Base-by-base conservation (phyloP, 2,888 invertebrate genomes). In the Penaeus monodon region DNA sequence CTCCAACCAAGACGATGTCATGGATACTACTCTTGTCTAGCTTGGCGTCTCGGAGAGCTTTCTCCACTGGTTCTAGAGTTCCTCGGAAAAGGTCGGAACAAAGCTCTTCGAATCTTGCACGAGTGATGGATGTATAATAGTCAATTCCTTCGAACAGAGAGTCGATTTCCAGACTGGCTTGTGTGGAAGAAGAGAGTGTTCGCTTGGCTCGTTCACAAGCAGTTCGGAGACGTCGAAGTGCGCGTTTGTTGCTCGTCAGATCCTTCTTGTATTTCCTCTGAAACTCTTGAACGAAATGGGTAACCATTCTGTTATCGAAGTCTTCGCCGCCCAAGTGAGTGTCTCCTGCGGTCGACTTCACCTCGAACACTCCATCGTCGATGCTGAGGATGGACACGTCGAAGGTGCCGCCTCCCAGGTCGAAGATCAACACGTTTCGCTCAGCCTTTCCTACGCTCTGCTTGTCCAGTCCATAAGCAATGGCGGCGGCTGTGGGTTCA, bases 121-220 rank as follows among this genome's bases (percentile, higher is more conserved):
- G 94, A 27, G 98, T 98, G 92, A 99, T 96, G 82, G 96, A 96
- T 89, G 98, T 97, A 93, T 98, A 98, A 94, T 98, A 99, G 92
- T 99, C 99, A 91, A 97, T 96, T 90, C 98, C 98, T 92, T 99
- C 98, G 91, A 95, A 97, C 85, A 99, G 94, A 1, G 98, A 98
- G 92, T 99, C 98, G 90, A 99, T 98, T 94, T 99, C 98, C 91
- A 99, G 97, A 92, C 95, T 96, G 66, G 97, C 97, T 92, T 97
- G 96, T n/a, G 96, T 96, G 65, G 96, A 96, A 0, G 96, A 96
- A 1, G 97, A 97, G 7, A 97, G 94, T 14, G 96, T 96, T 91
- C 97, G 94, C 94, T 97, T 97, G 90, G 97, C 97, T 90, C 96
- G 94, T 93, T 96, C 96, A 91, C 98, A 98, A 68, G 98, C 97